A percentile compares a stretch with the other conserved stretches of the same genome.
Evolutionary conservation across 35 echinoderm and acorn worm species (phyloP).

Genomic region (Apostichopus japonicus): DNA sequence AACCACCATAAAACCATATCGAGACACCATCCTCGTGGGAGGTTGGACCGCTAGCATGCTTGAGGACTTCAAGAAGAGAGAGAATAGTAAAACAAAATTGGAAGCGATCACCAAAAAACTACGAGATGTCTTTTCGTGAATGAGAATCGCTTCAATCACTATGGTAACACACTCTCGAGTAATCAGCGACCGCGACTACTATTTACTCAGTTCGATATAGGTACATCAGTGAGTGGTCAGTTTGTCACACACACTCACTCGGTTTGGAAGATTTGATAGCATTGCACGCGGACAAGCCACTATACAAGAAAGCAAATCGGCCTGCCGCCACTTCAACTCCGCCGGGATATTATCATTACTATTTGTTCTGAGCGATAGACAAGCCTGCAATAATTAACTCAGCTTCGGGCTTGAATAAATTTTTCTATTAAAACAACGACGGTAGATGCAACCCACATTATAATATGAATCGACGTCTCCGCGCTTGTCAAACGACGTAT

Average conservation of each 20-base stretch:
- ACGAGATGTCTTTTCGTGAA: not conserved
- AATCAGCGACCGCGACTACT: not conserved
- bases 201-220: slow-evolving; percentile 3
- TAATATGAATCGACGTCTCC: not conserved
- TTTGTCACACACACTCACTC: not conserved
- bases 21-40: slow-evolving; percentile 30
- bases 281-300: slow-evolving; percentile 25
- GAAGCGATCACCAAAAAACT: not conserved
- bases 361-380: not conserved
- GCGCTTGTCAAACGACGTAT: not conserved
- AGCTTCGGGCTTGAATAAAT: slow-evolving; percentile 39
- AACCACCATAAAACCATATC: slow-evolving; percentile 5
- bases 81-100: not conserved
- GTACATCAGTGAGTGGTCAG: not conserved
- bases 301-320: not conserved
- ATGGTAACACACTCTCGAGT: slow-evolving; percentile 17
- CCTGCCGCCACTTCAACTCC: slow-evolving; percentile 45
- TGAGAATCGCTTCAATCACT: not conserved
- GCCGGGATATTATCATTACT: slow-evolving; percentile 9
- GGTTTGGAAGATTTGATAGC: not conserved
- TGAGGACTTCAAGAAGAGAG: slow-evolving; percentile 18
- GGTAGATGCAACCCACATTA: not conserved
- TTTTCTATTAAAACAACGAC: slow-evolving; percentile 3
- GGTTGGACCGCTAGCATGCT: slow-evolving; percentile 19
- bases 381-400: slow-evolving; percentile 31